phyloP scores from a whole-genome alignment of 2,888 invertebrate genomes.

The Synanthedon formicaeformis region DNA sequence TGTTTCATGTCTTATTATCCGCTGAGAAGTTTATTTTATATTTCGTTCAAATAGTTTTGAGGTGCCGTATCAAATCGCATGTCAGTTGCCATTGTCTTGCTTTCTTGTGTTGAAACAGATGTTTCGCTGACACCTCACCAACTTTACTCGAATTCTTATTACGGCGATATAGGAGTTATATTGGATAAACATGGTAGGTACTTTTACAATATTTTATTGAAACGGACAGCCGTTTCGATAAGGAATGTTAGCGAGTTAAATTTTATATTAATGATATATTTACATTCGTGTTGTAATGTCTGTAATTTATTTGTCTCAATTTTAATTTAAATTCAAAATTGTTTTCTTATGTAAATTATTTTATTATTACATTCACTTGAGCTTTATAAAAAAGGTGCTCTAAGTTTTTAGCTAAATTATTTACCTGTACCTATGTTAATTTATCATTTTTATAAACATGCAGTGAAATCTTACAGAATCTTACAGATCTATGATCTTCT shows the following conservation, averaged over 20 bases:
- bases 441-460: no score
- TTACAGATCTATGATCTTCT: no score
- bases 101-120: slow-evolving; percentile 8
- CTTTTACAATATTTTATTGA: background rate
- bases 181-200: background rate
- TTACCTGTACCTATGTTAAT: no score
- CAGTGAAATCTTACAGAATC: no score
- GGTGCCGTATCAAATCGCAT: slow-evolving; percentile 13
- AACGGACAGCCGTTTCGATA: background rate
- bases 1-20: background rate
- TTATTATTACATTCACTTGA: no score
- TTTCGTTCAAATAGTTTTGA: slow-evolving; percentile 12
- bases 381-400: no score
- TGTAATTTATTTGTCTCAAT: slow-evolving; percentile 2
- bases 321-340: no score
- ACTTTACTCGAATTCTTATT: background rate
- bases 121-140: background rate
- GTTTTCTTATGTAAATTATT: no score
- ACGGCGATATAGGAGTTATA: background rate
- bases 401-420: no score
- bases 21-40: background rate
- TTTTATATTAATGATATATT: slow-evolving; percentile 8
- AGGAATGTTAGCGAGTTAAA: slow-evolving; percentile 2
- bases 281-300: slow-evolving; percentile 4
- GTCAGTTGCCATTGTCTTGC: slow-evolving; percentile 10